These are phyloP conservation scores for Ianthella basta DNA, from an alignment of 37 sponge, comb jelly and placozoan species.

Conservation along the genomic window DNA sequence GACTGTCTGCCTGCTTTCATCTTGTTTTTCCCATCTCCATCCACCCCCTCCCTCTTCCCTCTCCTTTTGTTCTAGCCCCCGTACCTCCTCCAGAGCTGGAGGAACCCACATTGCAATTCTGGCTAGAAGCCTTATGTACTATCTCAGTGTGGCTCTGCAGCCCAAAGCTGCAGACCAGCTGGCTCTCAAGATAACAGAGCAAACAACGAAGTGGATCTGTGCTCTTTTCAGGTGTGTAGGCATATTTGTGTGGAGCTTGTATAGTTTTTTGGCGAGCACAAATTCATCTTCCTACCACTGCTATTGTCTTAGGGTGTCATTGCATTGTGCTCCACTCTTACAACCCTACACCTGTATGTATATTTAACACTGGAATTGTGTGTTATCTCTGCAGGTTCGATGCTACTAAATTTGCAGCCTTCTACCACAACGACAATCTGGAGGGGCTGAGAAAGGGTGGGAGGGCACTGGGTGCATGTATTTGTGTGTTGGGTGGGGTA, in stretches of 20 bases:
- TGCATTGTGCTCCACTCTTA: no score
- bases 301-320: no score
- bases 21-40: no score
- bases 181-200: conserved; percentile 36
- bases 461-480: no score
- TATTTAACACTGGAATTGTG: neutral
- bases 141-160: conserved; percentile 63
- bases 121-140: conserved; percentile 61
- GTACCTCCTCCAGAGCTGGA: conserved; percentile 72
- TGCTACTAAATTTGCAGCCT: neutral
- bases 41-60: neutral
- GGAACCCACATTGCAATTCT: conserved; percentile 81
- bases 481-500: no score
- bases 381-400: neutral
- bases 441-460: neutral
- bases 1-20: no score
- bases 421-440: neutral
- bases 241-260: no score
- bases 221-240: conserved; percentile 53
- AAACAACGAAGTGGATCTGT: conserved; percentile 55
- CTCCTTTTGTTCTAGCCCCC: conserved; percentile 31
- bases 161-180: conserved; percentile 53
- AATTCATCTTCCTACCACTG: no score
- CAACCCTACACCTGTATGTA: no score
- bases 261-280: no score